Conservation (phyloP, 2,888 invertebrate species). For the Lithophane leautieri region DNA sequence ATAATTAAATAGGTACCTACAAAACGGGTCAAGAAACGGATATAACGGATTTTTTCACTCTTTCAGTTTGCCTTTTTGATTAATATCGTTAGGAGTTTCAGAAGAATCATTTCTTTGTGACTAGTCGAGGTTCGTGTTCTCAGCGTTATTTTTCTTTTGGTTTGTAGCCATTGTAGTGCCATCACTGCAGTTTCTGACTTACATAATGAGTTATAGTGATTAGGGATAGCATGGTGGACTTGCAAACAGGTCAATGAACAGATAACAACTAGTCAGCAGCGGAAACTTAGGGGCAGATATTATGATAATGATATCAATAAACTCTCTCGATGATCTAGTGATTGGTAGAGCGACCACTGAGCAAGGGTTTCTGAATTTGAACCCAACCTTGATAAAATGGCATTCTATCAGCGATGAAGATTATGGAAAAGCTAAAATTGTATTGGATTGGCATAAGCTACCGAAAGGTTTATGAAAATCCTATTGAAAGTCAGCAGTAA, state of each 20-base stretch:
- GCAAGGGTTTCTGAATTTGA: neutral
- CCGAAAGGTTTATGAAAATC: too few relatives aligned
- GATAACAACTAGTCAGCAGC: neutral
- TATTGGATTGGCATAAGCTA: too few relatives aligned
- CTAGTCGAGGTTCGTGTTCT: neutral
- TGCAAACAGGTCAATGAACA: conserved; percentile 10
- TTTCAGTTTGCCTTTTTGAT: neutral
- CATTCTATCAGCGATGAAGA: too few relatives aligned
- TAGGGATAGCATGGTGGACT: neutral
- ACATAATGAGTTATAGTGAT: neutral
- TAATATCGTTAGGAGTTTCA: neutral
- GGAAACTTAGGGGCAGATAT: neutral
- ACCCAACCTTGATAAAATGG: too few relatives aligned
- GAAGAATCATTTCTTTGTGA: neutral
- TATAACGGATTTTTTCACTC: neutral
- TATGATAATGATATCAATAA: neutral
- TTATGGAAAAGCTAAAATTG: too few relatives aligned
- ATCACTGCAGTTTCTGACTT: neutral
- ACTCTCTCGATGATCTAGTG: neutral
- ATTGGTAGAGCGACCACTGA: neutral
- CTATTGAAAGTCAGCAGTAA: too few relatives aligned
- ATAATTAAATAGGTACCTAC: neutral
- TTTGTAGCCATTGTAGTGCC: too few relatives aligned
- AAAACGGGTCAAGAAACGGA: neutral
- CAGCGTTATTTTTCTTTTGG: neutral